These are phyloP conservation scores for Riptortus pedestris DNA, from an alignment of 1,140 invertebrate species.

Conservation along the genomic window DNA sequence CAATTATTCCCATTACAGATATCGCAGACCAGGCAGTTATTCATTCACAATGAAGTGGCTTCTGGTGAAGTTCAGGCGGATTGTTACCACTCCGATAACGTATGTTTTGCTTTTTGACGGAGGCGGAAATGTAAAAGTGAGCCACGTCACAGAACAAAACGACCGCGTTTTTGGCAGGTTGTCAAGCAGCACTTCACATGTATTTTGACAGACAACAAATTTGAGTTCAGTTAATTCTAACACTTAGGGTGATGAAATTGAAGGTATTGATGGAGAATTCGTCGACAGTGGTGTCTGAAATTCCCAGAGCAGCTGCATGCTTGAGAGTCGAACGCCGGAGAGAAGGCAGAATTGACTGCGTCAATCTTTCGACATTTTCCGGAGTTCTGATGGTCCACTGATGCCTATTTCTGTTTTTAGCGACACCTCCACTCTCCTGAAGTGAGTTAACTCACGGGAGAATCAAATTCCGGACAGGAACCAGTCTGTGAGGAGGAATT, in stretches of 20 bases:
- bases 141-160: neutral
- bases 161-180: neutral
- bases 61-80: slow-evolving; percentile 19
- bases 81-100: slow-evolving; percentile 22
- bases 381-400: too few species aligned
- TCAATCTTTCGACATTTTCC: too few species aligned
- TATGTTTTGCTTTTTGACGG: slow-evolving; percentile 26
- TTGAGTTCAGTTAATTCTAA: too few species aligned
- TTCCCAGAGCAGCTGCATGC: neutral
- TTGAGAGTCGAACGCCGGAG: neutral
- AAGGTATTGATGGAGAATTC: neutral
- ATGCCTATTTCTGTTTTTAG: neutral
- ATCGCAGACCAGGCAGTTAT: slow-evolving; percentile 26
- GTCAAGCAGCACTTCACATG: neutral
- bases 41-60: slow-evolving; percentile 24
- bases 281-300: neutral
- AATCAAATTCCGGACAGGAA: too few species aligned
- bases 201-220: neutral
- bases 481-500: too few species aligned
- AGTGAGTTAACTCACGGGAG: too few species aligned
- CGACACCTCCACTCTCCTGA: neutral
- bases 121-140: slow-evolving; percentile 17
- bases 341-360: too few species aligned
- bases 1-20: slow-evolving; percentile 18
- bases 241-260: too few species aligned